A percentile compares a stretch with the other conserved stretches of the same genome.
phyloP scores from a whole-genome alignment of 2,888 invertebrate species.

The Teinopalpus imperialis region DNA sequence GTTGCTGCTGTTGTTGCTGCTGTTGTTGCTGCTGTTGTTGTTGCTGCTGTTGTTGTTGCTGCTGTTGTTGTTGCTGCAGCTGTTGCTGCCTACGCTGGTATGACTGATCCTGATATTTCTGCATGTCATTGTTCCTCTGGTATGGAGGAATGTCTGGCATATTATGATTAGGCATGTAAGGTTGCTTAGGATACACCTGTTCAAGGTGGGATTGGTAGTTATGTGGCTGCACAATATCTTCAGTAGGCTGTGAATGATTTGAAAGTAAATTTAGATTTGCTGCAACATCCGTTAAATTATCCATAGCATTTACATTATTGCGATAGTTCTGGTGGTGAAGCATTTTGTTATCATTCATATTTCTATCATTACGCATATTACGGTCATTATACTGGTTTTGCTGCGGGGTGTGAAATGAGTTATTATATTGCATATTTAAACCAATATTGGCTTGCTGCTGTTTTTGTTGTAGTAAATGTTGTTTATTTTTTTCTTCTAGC shows the following conservation, averaged over 20 bases:
- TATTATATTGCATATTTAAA: constrained; percentile 50
- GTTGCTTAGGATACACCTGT: constrained; percentile 48
- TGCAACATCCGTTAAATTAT: constrained; percentile 60
- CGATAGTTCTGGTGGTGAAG: constrained; percentile 48
- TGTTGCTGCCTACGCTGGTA: constrained; percentile 42
- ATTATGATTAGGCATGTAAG: constrained; percentile 47
- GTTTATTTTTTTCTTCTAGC: constrained; percentile 71
- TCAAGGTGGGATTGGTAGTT: constrained; percentile 49
- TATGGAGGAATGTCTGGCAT: constrained; percentile 55
- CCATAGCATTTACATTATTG: constrained; percentile 51
- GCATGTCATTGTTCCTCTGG: constrained; percentile 44
- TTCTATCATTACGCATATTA: constrained; percentile 51
- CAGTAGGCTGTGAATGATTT: constrained; percentile 43
- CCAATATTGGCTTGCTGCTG: constrained; percentile 41
- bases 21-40: too few species aligned
- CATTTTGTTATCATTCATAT: constrained; percentile 50
- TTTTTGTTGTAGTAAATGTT: constrained; percentile 33
- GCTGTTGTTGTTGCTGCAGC: constrained; percentile 48
- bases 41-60: too few species aligned
- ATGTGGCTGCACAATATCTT: constrained; percentile 46
- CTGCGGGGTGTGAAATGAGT: constrained; percentile 50
- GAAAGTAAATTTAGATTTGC: constrained; percentile 55
- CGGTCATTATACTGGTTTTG: constrained; percentile 56
- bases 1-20: too few species aligned
- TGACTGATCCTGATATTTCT: constrained; percentile 56